A percentile compares a stretch with the other conserved stretches of the same genome.
Evolutionary conservation across 2,113 vertebrate species (phyloP).

Genomic region (Harpagus bidentatus): DNA sequence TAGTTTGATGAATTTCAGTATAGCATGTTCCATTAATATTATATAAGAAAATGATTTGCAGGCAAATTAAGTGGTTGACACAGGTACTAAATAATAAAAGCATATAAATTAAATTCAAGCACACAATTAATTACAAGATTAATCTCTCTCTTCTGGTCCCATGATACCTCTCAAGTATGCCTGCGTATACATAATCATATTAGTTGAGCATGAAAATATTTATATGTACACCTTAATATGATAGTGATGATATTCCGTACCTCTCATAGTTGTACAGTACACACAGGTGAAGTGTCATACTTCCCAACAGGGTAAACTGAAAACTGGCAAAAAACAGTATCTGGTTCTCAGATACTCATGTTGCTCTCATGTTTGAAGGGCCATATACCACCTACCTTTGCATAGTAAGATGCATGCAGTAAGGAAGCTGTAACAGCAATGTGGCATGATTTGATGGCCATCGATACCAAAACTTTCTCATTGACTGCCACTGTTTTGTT

Average conservation of each 20-base stretch:
- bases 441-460: background rate
- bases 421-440: background rate
- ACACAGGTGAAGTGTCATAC: background rate
- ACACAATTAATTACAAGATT: constrained; percentile 31
- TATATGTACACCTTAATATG: background rate
- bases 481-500: background rate
- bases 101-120: constrained; percentile 47
- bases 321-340: background rate
- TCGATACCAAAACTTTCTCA: background rate
- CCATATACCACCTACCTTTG: background rate
- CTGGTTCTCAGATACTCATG: background rate
- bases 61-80: constrained; percentile 59
- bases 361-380: background rate
- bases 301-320: background rate
- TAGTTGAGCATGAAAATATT: constrained; percentile 12
- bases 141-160: background rate
- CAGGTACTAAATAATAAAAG: constrained; percentile 61
- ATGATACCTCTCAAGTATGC: background rate
- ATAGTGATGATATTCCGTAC: background rate
- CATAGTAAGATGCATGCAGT: background rate
- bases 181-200: background rate
- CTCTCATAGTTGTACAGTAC: background rate
- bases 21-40: constrained; percentile 46
- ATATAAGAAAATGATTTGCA: constrained; percentile 28
- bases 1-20: constrained; percentile 43